phyloP scores from a whole-genome alignment of 1,140 invertebrate species.

The Macrotrachela quadricornifera region DNA sequence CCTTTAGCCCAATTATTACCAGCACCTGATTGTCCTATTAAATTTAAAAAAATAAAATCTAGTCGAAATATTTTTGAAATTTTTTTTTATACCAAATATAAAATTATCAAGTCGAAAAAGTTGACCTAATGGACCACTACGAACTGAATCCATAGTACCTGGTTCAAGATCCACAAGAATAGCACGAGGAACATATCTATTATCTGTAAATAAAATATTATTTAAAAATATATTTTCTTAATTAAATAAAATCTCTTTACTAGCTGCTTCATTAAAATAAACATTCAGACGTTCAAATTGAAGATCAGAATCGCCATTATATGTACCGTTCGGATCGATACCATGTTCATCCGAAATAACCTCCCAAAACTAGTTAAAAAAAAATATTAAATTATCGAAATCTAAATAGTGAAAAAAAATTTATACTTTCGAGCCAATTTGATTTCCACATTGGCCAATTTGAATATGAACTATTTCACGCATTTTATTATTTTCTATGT shows the following conservation, averaged over 20 bases:
- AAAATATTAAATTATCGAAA: too few relatives aligned
- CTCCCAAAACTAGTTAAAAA: slow-evolving; percentile 36
- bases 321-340: slow-evolving; percentile 33
- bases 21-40: slow-evolving; percentile 46
- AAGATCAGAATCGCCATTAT: slow-evolving; percentile 34
- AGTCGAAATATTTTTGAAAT: slow-evolving; percentile 59
- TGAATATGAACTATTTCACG: slow-evolving; percentile 38
- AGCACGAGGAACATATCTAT: slow-evolving; percentile 68
- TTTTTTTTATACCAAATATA: slow-evolving; percentile 37
- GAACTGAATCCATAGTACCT: slow-evolving; percentile 71
- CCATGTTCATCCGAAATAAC: slow-evolving; percentile 36
- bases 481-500: slow-evolving; percentile 18
- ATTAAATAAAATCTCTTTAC: slow-evolving; percentile 18
- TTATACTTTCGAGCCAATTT: slow-evolving; percentile 46
- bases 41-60: too few relatives aligned
- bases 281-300: slow-evolving; percentile 72
- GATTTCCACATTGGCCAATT: slow-evolving; percentile 68
- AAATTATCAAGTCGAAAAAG: slow-evolving; percentile 69
- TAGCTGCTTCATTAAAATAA: slow-evolving; percentile 79
- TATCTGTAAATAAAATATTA: slow-evolving; percentile 32
- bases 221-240: neutral
- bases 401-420: too few relatives aligned
- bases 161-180: slow-evolving; percentile 68
- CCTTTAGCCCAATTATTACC: slow-evolving; percentile 52
- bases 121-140: slow-evolving; percentile 62